These are phyloP conservation scores for Heliothis subflexa DNA, from an alignment of 1,140 invertebrate species.

Conservation along the genomic window DNA sequence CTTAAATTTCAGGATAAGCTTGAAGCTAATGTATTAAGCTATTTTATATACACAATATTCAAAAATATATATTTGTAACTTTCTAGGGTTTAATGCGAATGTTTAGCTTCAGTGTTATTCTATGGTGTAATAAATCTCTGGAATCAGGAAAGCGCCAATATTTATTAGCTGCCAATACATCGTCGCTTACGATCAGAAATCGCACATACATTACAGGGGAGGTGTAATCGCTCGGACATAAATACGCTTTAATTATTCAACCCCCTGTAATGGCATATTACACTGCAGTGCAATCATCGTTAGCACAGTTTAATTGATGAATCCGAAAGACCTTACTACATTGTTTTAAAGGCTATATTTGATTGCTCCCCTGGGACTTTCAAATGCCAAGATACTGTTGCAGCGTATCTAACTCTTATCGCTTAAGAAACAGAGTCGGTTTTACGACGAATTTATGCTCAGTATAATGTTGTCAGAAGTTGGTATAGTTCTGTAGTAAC, in stretches of 20 bases:
- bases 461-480: background rate
- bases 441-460: background rate
- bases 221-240: constrained; percentile 27
- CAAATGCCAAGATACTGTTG: background rate
- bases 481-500: constrained; percentile 21
- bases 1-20: too few species aligned
- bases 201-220: background rate
- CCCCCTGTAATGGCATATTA: constrained; percentile 26
- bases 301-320: constrained; percentile 29
- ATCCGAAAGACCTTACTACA: constrained; percentile 22
- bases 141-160: background rate
- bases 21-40: too few species aligned
- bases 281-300: constrained; percentile 35
- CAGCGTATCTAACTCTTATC: background rate
- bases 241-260: constrained; percentile 36
- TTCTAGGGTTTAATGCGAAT: too few species aligned
- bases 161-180: background rate
- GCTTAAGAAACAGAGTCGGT: background rate
- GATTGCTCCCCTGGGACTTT: constrained; percentile 8
- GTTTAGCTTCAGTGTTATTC: too few species aligned
- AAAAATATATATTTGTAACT: too few species aligned
- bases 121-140: too few species aligned
- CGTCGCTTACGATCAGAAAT: background rate
- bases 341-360: constrained; percentile 24
- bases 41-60: too few species aligned